Evolutionary conservation across 2,888 invertebrate genomes (phyloP).

Genomic region (Prosopocoilus inquinatus): DNA sequence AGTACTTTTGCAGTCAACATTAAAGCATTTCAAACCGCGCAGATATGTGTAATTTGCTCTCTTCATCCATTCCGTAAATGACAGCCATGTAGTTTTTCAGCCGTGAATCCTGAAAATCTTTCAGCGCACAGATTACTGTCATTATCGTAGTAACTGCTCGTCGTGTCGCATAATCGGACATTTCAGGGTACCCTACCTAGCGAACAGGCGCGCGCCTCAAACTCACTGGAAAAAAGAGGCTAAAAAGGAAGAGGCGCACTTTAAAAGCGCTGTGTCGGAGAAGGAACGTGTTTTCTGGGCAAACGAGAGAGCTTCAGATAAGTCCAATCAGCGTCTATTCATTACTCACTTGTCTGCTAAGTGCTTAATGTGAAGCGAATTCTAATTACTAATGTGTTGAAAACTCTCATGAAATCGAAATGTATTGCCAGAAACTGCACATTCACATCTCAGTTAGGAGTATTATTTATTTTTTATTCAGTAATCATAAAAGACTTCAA

Average conservation of each 20-base stretch:
- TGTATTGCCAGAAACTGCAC: no score
- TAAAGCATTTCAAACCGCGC: neutral
- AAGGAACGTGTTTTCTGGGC: no score
- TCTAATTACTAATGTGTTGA: no score
- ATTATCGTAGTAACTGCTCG: neutral
- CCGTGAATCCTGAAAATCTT: neutral
- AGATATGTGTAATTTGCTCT: neutral
- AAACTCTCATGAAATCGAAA: no score
- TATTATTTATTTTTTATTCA: no score
- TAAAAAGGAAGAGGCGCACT: no score
- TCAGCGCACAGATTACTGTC: neutral
- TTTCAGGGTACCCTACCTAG: neutral
- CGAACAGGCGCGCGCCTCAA: no score
- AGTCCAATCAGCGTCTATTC: constrained; percentile 22
- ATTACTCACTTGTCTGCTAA: constrained; percentile 31
- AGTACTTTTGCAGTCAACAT: neutral
- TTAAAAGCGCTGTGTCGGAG: no score
- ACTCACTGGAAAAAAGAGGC: no score
- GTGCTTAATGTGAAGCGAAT: constrained; percentile 6
- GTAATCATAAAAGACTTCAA: no score
- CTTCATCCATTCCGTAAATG: neutral
- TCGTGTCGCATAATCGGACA: neutral
- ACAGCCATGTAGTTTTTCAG: neutral
- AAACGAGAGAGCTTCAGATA: neutral
- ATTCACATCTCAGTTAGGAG: no score